Base-by-base conservation (phyloP, 2,888 invertebrate species). In the Idaea straminata region DNA sequence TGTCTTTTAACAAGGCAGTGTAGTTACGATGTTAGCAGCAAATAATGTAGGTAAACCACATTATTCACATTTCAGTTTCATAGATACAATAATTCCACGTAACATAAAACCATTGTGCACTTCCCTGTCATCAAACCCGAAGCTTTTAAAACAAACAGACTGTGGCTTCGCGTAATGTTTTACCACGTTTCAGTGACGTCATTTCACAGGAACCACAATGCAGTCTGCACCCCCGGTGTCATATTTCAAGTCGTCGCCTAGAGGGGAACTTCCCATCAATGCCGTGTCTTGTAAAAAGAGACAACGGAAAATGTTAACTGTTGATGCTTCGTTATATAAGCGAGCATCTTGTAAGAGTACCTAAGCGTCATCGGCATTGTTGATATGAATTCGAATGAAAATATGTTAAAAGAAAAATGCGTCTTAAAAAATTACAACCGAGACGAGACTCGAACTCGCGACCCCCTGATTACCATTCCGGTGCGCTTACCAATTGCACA, bases 81-180 rank as follows among this genome's bases (percentile, higher is more conserved):
- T 47, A 47, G 36, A 47, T 13, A 47, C 47, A 47, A 7, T 47
- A 25, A 25, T 47, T 7, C 47, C 47, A 47, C 47, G 47, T 47
- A 47, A 47, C 10, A 5, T 47, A 59, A 60, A 35, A 64, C 64
- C 64, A 65, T 68, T 47, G 47, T 47, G 47, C 47, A 47, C 47
- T 34, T 57, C 65, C 63, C 64, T 72, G 65, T 62, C 65, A 62
- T 70, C 66, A 60, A 81, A 80, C 81, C 77, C 47, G 75, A 78
- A 75, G 73, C 82, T 85, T 84, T 84, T 83, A 83, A 84, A 81
- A 85, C 85, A 88, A 88, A 85, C 88, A 86, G 84, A 86, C 83
- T 82, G 81, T 83, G 83, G 82, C 47, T 47, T 81, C 81, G 83
- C 87, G 85, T 88, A 89, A 88, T 84, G 85, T 88, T 88, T 89